These are phyloP conservation scores for human (Homo sapiens) DNA, from an alignment of 2,113 vertebrate species.

Conservation along the genomic window DNA sequence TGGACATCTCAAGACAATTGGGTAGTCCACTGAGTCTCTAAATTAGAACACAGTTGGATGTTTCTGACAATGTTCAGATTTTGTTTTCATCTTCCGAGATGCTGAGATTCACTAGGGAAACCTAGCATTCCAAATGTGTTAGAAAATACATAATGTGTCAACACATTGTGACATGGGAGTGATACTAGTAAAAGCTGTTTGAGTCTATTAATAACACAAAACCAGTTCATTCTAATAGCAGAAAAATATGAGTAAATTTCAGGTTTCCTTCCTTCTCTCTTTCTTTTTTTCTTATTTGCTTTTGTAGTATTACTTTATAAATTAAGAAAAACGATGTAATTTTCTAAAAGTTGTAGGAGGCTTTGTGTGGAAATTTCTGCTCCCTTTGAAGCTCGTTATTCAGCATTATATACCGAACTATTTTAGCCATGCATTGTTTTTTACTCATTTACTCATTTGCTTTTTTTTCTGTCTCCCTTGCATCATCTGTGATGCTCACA, in stretches of 20 bases:
- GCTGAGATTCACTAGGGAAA: slow-evolving; percentile 71
- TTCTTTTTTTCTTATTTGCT: neutral
- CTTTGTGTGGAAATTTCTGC: neutral
- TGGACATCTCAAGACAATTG: slow-evolving; percentile 31
- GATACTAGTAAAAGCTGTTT: slow-evolving; percentile 70
- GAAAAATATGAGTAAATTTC: slow-evolving; percentile 15
- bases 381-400: neutral
- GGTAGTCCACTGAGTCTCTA: slow-evolving; percentile 46
- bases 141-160: slow-evolving; percentile 72
- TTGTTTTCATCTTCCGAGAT: slow-evolving; percentile 70
- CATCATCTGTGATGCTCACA: neutral
- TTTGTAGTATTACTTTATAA: neutral
- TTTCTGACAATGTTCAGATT: slow-evolving; percentile 67
- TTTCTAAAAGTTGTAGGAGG: neutral
- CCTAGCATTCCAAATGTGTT: slow-evolving; percentile 67
- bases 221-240: slow-evolving; percentile 39
- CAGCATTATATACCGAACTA: neutral
- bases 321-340: neutral
- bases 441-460: neutral
- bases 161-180: slow-evolving; percentile 73
- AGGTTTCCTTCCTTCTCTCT: neutral
- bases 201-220: slow-evolving; percentile 64
- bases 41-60: slow-evolving; percentile 68
- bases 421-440: neutral
- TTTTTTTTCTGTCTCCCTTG: neutral